Evolutionary conservation across 1,140 invertebrate genomes (phyloP).

Genomic region (Zophobas atratus): DNA sequence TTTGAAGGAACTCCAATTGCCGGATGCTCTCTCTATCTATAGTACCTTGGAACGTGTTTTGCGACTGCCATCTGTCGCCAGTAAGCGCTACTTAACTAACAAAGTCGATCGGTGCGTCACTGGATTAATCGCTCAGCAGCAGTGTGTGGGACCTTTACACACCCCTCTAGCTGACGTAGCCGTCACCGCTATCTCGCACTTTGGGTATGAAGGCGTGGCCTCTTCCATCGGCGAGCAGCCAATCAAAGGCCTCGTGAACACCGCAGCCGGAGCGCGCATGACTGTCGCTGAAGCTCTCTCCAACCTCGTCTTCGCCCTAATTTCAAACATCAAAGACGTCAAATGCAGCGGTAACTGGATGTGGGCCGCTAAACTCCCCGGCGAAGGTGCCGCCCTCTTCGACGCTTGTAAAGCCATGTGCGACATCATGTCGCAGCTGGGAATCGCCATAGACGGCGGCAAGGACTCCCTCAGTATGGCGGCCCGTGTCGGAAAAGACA

Average conservation of each 20-base stretch:
- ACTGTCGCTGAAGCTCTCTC: slow-evolving; percentile 94
- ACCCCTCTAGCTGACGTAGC: slow-evolving; percentile 96
- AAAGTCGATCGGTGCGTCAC: slow-evolving; percentile 97
- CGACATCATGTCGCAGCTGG: slow-evolving; percentile 86
- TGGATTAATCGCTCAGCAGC: slow-evolving; percentile 96
- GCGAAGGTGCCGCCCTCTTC: slow-evolving; percentile 90
- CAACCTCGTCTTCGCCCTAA: slow-evolving; percentile 96
- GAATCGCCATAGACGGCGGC: slow-evolving; percentile 96
- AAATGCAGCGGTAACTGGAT: slow-evolving; percentile 99
- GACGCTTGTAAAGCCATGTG: slow-evolving; percentile 93
- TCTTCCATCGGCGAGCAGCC: slow-evolving; percentile 98
- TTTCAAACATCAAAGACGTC: slow-evolving; percentile 88
- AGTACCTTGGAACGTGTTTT: slow-evolving; percentile 87
- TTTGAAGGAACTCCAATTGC: slow-evolving; percentile 70
- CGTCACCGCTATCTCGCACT: slow-evolving; percentile 89
- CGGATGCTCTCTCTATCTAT: slow-evolving; percentile 72
- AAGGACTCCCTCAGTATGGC: slow-evolving; percentile 99
- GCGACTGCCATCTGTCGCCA: slow-evolving; percentile 91
- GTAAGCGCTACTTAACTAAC: slow-evolving; percentile 96
- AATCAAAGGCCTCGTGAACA: slow-evolving; percentile 90
- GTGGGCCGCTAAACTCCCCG: slow-evolving; percentile 97
- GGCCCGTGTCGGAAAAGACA: slow-evolving; percentile 80
- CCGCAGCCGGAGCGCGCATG: slow-evolving; percentile 90
- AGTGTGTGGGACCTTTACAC: slow-evolving; percentile 97
- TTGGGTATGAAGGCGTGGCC: slow-evolving; percentile 84